A percentile compares a stretch with the other conserved stretches of the same genome.
Conservation (phyloP, 2,888 invertebrate species). For the Phytoseiulus persimilis region DNA sequence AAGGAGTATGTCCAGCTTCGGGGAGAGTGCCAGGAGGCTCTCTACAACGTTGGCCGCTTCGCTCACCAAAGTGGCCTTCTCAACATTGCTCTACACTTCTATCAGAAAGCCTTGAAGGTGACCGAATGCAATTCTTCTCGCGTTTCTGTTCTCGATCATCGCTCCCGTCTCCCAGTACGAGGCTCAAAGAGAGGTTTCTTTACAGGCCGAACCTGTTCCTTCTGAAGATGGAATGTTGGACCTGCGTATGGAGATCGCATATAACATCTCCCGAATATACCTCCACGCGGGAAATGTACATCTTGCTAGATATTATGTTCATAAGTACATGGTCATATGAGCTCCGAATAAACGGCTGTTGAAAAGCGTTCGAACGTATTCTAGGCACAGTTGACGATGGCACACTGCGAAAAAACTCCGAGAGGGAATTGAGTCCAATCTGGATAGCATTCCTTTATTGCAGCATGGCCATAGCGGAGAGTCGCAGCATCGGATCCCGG, state of each 20-base stretch:
- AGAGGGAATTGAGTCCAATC: no score
- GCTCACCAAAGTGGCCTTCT: conserved; percentile 26
- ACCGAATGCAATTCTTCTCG: background rate
- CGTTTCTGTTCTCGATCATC: background rate
- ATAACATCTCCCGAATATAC: conserved; percentile 9
- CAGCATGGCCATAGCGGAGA: no score
- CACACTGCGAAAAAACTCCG: no score
- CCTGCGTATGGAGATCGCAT: conserved; percentile 17
- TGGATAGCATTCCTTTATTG: no score
- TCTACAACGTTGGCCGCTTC: conserved; percentile 20
- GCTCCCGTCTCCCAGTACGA: background rate
- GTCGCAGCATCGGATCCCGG: no score
- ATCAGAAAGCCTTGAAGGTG: conserved; percentile 27
- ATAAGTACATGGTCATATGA: conserved; percentile 28
- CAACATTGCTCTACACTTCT: conserved; percentile 25
- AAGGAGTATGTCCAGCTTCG: background rate
- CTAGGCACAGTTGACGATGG: no score
- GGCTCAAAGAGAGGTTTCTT: background rate
- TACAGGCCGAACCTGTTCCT: conserved; percentile 17
- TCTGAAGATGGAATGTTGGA: conserved; percentile 19
- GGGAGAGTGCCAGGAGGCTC: conserved; percentile 21
- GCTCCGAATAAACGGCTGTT: background rate
- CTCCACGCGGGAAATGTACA: background rate
- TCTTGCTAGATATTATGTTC: conserved; percentile 27
- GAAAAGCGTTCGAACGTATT: background rate